Conservation (phyloP, 2,888 invertebrate species). For the Andrena flavipes region DNA sequence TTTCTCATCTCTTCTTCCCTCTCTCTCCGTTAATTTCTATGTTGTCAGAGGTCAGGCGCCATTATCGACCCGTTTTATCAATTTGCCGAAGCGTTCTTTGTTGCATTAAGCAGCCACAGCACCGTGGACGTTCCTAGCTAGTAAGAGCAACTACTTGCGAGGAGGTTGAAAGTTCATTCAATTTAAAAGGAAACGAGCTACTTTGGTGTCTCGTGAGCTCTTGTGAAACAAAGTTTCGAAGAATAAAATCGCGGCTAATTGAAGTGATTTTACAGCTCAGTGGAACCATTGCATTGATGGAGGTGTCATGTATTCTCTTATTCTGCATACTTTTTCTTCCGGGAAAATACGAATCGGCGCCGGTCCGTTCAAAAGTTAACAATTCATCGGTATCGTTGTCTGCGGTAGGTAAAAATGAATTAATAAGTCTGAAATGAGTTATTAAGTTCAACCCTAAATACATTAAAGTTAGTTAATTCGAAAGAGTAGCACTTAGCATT, state of each 20-base stretch:
- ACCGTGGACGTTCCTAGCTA: background rate
- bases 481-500: too few species aligned
- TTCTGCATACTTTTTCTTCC: conserved; percentile 16
- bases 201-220: background rate
- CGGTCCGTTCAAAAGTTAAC: background rate
- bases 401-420: conserved; percentile 32
- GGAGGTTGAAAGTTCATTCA: background rate
- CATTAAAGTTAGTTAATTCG: too few species aligned
- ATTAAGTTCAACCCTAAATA: background rate
- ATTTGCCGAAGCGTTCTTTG: conserved; percentile 11
- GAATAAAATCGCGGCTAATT: background rate
- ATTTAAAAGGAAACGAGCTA: background rate
- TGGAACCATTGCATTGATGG: background rate
- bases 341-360: conserved; percentile 22
- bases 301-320: conserved; percentile 3
- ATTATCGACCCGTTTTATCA: conserved; percentile 36
- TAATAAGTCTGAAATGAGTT: background rate
- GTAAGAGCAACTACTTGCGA: too few species aligned
- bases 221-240: background rate
- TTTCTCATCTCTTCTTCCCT: too few species aligned
- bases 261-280: background rate
- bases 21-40: conserved; percentile 21
- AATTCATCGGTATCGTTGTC: conserved; percentile 5
- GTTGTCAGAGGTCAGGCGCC: conserved; percentile 27
- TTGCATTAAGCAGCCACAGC: conserved; percentile 10